Evolutionary conservation across 1,140 invertebrate genomes (phyloP).

Genomic region (Bemisia tabaci): DNA sequence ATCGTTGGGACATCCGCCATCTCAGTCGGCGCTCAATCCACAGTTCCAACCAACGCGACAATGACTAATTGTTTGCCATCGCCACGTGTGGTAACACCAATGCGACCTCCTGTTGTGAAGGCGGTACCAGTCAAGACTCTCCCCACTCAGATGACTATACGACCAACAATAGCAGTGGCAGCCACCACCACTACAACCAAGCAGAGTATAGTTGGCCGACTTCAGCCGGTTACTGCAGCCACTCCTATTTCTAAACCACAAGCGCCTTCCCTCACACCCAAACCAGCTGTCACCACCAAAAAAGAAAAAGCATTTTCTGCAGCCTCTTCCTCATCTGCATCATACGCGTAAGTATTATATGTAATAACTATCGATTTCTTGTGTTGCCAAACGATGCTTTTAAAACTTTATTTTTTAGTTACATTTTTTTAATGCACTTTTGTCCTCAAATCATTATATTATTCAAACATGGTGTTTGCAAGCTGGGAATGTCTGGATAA

Average conservation of each 20-base stretch:
- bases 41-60: not conserved
- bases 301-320: slow-evolving; percentile 22
- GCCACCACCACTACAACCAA: slow-evolving; percentile 7
- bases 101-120: not conserved
- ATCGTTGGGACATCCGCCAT: not conserved
- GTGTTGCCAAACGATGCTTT: too few species aligned
- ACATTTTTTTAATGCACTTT: too few species aligned
- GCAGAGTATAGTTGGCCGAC: slow-evolving; percentile 12
- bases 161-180: not conserved
- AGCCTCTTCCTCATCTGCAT: slow-evolving; percentile 29
- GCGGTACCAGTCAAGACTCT: not conserved
- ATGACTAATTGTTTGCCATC: not conserved
- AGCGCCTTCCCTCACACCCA: slow-evolving; percentile 12
- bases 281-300: slow-evolving; percentile 18
- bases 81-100: not conserved
- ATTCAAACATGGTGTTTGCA: too few species aligned
- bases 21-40: not conserved
- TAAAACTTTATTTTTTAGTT: too few species aligned
- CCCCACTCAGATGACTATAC: not conserved
- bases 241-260: slow-evolving; percentile 9
- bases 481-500: too few species aligned
- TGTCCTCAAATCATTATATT: too few species aligned
- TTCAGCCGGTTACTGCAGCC: slow-evolving; percentile 9
- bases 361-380: too few species aligned
- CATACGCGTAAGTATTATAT: slow-evolving; percentile 19